Evolutionary conservation across 2,113 vertebrate genomes (phyloP).

Genomic region (Stomatorhinus ivindoensis): DNA sequence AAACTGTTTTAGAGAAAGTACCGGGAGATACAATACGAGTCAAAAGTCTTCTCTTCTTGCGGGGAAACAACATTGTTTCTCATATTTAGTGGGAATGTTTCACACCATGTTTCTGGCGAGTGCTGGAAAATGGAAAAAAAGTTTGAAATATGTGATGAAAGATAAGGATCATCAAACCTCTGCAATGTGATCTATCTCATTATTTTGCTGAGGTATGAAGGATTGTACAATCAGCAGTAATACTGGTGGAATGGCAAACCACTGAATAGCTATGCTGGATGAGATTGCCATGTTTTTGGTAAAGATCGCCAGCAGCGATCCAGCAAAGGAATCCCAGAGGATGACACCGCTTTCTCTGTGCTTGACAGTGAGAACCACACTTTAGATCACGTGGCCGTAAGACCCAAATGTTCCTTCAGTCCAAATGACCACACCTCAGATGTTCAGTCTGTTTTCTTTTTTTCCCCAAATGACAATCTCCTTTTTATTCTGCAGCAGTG

Average conservation of each 20-base stretch:
- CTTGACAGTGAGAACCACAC: background rate
- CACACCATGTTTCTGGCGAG: background rate
- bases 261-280: background rate
- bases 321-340: background rate
- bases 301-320: background rate
- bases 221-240: background rate
- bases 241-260: background rate
- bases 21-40: background rate
- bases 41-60: background rate
- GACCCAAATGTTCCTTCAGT: background rate
- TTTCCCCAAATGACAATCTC: background rate
- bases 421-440: background rate
- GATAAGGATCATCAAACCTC: background rate
- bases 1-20: background rate
- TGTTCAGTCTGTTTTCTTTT: background rate
- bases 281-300: background rate
- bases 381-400: background rate
- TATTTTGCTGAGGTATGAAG: background rate
- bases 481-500: background rate
- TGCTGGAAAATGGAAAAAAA: background rate
- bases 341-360: background rate
- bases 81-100: background rate
- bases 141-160: background rate
- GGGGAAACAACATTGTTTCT: background rate
- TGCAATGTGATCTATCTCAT: background rate